Evolutionary conservation across 2,888 invertebrate species (phyloP), one percentile per base, ranked within the genome.

Genomic region (Iphiclides podalirius): DNA sequence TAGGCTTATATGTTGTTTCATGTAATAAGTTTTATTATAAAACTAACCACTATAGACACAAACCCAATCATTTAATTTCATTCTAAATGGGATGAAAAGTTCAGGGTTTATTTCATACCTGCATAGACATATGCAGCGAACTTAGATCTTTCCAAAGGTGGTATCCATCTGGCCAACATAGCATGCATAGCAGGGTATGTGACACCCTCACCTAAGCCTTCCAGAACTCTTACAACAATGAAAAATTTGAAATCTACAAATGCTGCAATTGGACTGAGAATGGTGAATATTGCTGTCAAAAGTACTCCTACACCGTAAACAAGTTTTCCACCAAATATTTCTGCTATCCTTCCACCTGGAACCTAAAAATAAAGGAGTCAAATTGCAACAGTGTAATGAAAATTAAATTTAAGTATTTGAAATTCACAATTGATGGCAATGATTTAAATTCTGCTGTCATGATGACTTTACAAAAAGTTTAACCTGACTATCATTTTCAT

Each of bases 181-280:
- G 94, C 94, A 76, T 98, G 96, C 96, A 98, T 97, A 0, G 97
- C 94, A 11, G 98, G 98, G 79, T 96, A 97, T 4, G 96, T 96
- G 3, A 97, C 96, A 23, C 96, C 96, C 88, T 97, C 96, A 0
- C 94, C 94, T 71, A 97, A 92, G 13, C 97, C 97, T 75, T 96
- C 95, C 4, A 96, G 75, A 4, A 95, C 91, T 59, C 97, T 85
- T 1, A 96, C 93, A 26, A 90, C 87, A 55, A 96, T 92, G 70
- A 97, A 93, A 45, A 94, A 90, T 54, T 92, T 90, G 55, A 91
- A 91, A 63, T 90, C 89, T 0, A 89, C 87, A 54, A 90, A 83
- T 0, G 97, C 97, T 0, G 96, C 95, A 50, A 95, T 85, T 0
- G 97, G 97, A 52, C 95, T 96, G 11, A 96, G 76, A 13, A 97